Conservation (phyloP, 2,797 vertebrate genomes). For the Melanotaenia parkinsoni region DNA sequence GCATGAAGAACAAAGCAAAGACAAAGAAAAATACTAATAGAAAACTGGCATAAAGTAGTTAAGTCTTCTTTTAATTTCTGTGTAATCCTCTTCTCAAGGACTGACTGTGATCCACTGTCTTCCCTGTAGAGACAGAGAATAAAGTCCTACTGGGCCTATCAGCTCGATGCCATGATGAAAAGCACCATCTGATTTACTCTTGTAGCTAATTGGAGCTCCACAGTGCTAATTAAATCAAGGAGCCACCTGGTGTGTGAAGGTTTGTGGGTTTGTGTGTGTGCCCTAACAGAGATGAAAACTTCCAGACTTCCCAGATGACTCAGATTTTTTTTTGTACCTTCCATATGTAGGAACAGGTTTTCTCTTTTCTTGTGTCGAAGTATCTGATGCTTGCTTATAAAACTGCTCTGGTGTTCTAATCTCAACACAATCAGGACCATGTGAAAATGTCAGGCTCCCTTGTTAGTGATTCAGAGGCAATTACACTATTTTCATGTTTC, state of each 20-base stretch:
- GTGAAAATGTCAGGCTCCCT: constrained; percentile 87
- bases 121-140: constrained; percentile 30
- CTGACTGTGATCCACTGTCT: constrained; percentile 29
- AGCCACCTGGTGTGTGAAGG: constrained; percentile 59
- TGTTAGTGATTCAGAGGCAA: constrained; percentile 89
- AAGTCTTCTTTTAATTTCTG: constrained; percentile 40
- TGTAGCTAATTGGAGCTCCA: constrained; percentile 67
- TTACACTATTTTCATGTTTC: constrained; percentile 86
- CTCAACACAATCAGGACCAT: constrained; percentile 79
- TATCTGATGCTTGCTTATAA: constrained; percentile 36
- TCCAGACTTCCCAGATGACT: constrained; percentile 41
- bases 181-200: constrained; percentile 63
- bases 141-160: constrained; percentile 43
- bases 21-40: constrained; percentile 16
- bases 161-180: constrained; percentile 56
- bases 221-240: constrained; percentile 76
- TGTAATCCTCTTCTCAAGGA: constrained; percentile 39
- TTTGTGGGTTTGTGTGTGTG: constrained; percentile 11
- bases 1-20: constrained; percentile 13
- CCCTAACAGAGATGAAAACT: constrained; percentile 41
- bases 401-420: constrained; percentile 67
- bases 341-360: constrained; percentile 30
- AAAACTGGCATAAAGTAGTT: constrained; percentile 32
- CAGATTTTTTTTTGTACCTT: constrained; percentile 6
- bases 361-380: constrained; percentile 75